Conservation (phyloP, 2,888 invertebrate genomes). For the Meta bourneti region DNA sequence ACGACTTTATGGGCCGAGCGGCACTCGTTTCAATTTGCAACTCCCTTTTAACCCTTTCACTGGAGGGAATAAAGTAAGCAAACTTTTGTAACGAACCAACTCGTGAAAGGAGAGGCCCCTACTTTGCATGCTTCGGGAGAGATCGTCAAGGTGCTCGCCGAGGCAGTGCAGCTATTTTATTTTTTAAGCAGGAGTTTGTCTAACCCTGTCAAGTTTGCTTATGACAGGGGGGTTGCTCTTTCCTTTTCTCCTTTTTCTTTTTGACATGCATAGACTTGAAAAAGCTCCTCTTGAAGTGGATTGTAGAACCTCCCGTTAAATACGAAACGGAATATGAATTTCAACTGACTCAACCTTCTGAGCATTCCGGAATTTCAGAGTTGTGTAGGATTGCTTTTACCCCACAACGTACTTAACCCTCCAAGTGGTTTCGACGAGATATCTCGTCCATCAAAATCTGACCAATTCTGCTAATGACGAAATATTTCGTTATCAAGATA, state of each 20-base stretch:
- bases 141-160: neutral
- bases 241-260: neutral
- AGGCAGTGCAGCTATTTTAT: neutral
- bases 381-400: no score
- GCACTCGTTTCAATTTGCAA: constrained; percentile 40
- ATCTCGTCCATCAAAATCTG: no score
- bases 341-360: no score
- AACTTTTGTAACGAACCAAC: constrained; percentile 2
- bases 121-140: constrained; percentile 3
- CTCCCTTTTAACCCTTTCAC: constrained; percentile 20
- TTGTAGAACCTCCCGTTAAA: neutral
- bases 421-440: no score
- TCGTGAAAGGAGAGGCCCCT: neutral
- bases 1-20: constrained; percentile 39
- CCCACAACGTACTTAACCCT: no score
- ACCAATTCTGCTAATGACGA: no score
- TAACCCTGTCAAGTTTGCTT: constrained; percentile 1
- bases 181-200: neutral
- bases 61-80: constrained; percentile 15
- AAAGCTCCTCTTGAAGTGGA: neutral
- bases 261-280: neutral
- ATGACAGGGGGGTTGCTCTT: neutral
- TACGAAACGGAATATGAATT: neutral
- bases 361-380: no score
- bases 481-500: no score